These are phyloP conservation scores for Eudyptes chrysolophus DNA, from an alignment of 2,113 vertebrate species.

Conservation along the genomic window DNA sequence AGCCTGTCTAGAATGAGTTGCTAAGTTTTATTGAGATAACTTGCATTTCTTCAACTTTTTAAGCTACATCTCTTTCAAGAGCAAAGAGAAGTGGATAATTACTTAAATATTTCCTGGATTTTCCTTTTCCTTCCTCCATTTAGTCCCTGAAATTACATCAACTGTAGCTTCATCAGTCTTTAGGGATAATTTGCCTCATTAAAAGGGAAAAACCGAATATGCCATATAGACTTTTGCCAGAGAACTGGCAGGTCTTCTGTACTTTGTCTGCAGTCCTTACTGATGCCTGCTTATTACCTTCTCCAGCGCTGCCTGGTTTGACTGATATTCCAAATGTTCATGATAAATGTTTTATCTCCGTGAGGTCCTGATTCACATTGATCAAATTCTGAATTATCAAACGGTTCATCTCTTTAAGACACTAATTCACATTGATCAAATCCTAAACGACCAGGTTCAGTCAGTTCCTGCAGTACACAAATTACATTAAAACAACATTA, in stretches of 20 bases:
- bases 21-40: background rate
- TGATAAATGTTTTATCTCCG: constrained; percentile 69
- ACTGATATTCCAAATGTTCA: constrained; percentile 38
- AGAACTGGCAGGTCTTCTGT: background rate
- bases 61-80: constrained; percentile 3
- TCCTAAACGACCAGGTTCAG: constrained; percentile 72
- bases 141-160: background rate
- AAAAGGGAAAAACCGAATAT: background rate
- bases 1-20: constrained; percentile 18
- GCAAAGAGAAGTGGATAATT: background rate
- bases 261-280: background rate
- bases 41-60: constrained; percentile 28
- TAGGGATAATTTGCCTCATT: constrained; percentile 7
- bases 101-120: background rate
- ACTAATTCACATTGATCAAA: constrained; percentile 79
- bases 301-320: background rate
- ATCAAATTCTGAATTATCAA: constrained; percentile 78
- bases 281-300: constrained; percentile 47
- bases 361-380: constrained; percentile 50
- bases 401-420: constrained; percentile 75
- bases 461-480: constrained; percentile 76
- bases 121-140: background rate
- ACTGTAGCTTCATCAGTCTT: background rate
- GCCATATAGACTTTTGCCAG: background rate
- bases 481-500: constrained; percentile 90